phyloP scores from a whole-genome alignment of 2,113 vertebrate genomes.

The Amazona guildingii region DNA sequence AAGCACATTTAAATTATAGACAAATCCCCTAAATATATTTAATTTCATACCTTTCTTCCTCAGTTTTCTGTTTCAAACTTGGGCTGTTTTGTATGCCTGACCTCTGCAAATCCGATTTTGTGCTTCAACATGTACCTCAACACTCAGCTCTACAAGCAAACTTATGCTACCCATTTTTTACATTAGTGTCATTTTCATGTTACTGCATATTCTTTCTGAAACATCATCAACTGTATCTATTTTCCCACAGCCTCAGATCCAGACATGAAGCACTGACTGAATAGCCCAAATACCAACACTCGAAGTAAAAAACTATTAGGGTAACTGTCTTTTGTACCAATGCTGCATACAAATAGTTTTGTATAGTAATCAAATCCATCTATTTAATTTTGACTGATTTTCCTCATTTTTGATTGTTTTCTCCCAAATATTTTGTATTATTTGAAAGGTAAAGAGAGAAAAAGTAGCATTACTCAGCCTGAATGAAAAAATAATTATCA shows the following conservation, averaged over 20 bases:
- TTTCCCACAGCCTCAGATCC: neutral
- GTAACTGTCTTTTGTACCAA: neutral
- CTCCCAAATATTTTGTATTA: neutral
- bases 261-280: neutral
- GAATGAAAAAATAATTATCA: neutral
- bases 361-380: neutral
- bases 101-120: neutral
- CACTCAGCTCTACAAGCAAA: neutral
- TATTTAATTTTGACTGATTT: neutral
- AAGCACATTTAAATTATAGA: neutral
- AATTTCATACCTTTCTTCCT: slow-evolving; percentile 31
- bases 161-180: neutral
- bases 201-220: neutral
- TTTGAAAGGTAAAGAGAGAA: neutral
- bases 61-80: slow-evolving; percentile 10
- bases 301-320: neutral
- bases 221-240: neutral
- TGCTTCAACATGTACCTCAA: slow-evolving; percentile 10
- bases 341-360: neutral
- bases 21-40: neutral
- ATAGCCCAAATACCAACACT: neutral
- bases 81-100: slow-evolving; percentile 16
- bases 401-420: neutral
- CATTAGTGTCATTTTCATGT: neutral
- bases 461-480: neutral